Evolutionary conservation across 37 sponge, comb jelly and placozoan genomes (phyloP).

Genomic region (Hormiphora californensis): DNA sequence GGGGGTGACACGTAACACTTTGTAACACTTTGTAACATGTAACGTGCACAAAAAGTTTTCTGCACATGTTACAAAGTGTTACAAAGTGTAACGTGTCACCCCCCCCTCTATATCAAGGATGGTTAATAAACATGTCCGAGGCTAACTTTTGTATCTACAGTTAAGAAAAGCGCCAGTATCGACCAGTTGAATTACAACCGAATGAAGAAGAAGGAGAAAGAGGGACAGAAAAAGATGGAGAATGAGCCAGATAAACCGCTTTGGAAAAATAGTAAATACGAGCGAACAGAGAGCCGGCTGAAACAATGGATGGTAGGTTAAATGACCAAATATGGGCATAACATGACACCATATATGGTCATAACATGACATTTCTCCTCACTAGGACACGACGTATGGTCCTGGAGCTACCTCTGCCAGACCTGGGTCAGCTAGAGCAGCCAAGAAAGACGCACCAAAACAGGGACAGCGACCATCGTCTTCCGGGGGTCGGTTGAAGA

Average conservation of each 20-base stretch:
- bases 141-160: neutral
- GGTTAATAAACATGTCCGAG: too few relatives aligned
- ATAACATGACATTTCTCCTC: too few relatives aligned
- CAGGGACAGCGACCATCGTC: neutral
- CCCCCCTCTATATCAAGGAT: too few relatives aligned
- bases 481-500: neutral
- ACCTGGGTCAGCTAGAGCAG: neutral
- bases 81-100: too few relatives aligned
- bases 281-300: conserved; percentile 29
- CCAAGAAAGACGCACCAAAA: neutral
- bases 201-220: conserved; percentile 48
- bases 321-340: too few relatives aligned
- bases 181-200: conserved; percentile 44
- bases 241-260: neutral
- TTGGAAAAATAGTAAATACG: conserved; percentile 46
- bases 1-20: too few relatives aligned
- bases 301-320: conserved; percentile 50
- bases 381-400: conserved; percentile 33
- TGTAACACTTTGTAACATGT: too few relatives aligned
- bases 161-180: conserved; percentile 35
- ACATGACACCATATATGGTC: too few relatives aligned
- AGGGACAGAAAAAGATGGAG: conserved; percentile 10
- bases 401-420: neutral
- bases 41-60: too few relatives aligned
- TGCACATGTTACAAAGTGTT: too few relatives aligned